Evolutionary conservation across 2,113 vertebrate species (phyloP).

Genomic region (Siniperca chuatsi): DNA sequence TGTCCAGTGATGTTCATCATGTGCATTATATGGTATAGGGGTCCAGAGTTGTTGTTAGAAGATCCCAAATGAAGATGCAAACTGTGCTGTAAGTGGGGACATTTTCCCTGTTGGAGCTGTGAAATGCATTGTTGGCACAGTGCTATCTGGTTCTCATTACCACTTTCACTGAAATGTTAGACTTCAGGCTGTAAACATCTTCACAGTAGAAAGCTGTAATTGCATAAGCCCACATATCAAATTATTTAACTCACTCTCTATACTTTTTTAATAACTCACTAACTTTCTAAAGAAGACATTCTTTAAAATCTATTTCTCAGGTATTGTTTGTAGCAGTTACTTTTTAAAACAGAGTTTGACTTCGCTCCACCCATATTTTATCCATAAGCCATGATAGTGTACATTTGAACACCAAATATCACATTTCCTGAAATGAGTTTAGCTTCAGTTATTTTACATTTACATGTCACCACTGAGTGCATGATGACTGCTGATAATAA

Average conservation of each 20-base stretch:
- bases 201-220: conserved; percentile 40
- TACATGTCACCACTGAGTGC: not conserved
- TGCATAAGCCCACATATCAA: conserved; percentile 15
- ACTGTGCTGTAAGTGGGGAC: conserved; percentile 30
- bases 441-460: not conserved
- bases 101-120: conserved; percentile 40
- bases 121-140: conserved; percentile 34
- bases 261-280: not conserved
- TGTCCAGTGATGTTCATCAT: not conserved
- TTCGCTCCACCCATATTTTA: not conserved
- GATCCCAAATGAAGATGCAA: not conserved
- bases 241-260: not conserved
- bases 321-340: not conserved
- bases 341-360: not conserved
- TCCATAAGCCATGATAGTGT: not conserved
- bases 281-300: not conserved
- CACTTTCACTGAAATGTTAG: conserved; percentile 55
- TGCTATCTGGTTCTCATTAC: conserved; percentile 44
- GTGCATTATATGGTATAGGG: not conserved
- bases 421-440: not conserved
- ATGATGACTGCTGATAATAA: not conserved
- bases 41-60: not conserved
- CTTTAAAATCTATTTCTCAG: not conserved
- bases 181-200: conserved; percentile 56
- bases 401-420: not conserved